A percentile compares a stretch with the other conserved stretches of the same genome.
phyloP scores from a whole-genome alignment of 2,888 invertebrate species.

The Hanleya hanleyi region DNA sequence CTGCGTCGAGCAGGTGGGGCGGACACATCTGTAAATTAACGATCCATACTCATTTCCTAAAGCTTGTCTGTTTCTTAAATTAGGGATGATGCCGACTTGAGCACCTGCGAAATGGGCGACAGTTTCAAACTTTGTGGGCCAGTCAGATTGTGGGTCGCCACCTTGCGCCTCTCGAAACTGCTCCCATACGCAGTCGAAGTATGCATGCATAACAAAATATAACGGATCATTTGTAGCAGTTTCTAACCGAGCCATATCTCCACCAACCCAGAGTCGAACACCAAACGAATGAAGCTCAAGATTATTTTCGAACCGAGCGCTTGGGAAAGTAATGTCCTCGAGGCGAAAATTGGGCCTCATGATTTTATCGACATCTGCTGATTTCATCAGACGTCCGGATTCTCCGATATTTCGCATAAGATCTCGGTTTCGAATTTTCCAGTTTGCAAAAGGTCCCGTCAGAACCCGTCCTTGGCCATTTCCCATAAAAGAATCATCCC shows the following conservation, averaged over 20 bases:
- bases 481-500: conserved; percentile 53
- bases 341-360: conserved; percentile 19
- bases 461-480: conserved; percentile 52
- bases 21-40: conserved; percentile 41
- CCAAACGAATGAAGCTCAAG: conserved; percentile 60
- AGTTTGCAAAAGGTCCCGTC: conserved; percentile 58
- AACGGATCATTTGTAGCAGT: conserved; percentile 58
- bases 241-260: conserved; percentile 54
- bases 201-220: conserved; percentile 57
- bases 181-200: conserved; percentile 55
- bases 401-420: conserved; percentile 12
- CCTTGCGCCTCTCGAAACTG: conserved; percentile 26
- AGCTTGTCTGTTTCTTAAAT: conserved; percentile 49
- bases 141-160: neutral
- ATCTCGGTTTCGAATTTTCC: conserved; percentile 49
- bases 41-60: conserved; percentile 38
- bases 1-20: neutral
- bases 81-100: conserved; percentile 48
- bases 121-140: neutral
- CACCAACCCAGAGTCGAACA: conserved; percentile 57
- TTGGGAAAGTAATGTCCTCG: conserved; percentile 46
- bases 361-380: conserved; percentile 41
- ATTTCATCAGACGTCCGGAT: conserved; percentile 46
- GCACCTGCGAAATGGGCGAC: conserved; percentile 34
- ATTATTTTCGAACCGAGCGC: conserved; percentile 46